Percentiles rank a stretch among this genome's conserved stretches.
These are phyloP conservation scores for Nebria brevicollis DNA, from an alignment of 2,888 invertebrate genomes.

Conservation along the genomic window DNA sequence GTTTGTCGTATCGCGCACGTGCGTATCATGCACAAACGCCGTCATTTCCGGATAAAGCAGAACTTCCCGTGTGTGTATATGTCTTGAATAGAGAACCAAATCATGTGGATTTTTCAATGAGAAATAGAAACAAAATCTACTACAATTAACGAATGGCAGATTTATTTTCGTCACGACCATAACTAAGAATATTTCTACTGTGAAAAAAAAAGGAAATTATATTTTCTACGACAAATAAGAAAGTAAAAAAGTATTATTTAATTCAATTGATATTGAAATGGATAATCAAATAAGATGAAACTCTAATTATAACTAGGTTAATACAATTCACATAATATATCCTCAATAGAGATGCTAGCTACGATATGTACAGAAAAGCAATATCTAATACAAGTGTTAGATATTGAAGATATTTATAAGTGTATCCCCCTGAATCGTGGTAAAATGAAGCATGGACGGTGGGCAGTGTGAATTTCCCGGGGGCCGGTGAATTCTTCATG, in stretches of 20 bases:
- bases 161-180: no score
- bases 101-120: not conserved
- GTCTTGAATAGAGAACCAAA: not conserved
- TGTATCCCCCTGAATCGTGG: conserved; percentile 1
- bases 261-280: no score
- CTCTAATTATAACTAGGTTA: no score
- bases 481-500: conserved; percentile 20
- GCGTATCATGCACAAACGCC: conserved; percentile 53
- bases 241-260: no score
- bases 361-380: not conserved
- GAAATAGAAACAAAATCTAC: conserved; percentile 3
- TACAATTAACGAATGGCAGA: no score
- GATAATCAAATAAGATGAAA: no score
- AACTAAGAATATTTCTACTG: no score
- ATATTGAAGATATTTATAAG: not conserved
- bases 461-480: conserved; percentile 14
- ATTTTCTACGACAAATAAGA: no score
- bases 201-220: no score
- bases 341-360: no score
- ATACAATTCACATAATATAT: no score
- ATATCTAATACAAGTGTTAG: not conserved
- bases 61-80: conserved; percentile 17
- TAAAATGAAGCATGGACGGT: not conserved
- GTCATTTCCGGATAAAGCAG: conserved; percentile 51
- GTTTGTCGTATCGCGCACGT: conserved; percentile 51